Conservation (phyloP, 2,797 vertebrate genomes). For the Sciurus carolinensis region DNA sequence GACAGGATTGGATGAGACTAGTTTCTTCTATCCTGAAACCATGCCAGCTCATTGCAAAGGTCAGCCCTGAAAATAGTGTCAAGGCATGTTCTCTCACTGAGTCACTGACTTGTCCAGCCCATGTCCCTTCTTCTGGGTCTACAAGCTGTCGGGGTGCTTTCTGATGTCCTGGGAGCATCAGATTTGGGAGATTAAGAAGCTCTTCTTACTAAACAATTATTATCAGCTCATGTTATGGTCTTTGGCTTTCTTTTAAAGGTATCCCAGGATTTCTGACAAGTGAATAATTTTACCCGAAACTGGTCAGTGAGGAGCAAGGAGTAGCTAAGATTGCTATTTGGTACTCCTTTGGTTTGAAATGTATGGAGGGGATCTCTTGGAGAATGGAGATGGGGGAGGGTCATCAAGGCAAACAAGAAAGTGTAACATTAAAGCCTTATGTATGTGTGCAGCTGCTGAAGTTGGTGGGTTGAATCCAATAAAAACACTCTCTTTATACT, state of each 20-base stretch:
- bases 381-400: not conserved
- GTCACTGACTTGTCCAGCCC: not conserved
- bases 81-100: not conserved
- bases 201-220: not conserved
- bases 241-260: conserved; percentile 1
- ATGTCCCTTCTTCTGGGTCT: not conserved
- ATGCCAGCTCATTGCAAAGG: not conserved
- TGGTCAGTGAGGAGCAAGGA: not conserved
- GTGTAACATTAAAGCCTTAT: too few relatives aligned
- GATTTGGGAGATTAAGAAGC: not conserved
- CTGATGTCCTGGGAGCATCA: not conserved
- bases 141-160: not conserved
- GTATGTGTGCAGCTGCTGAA: too few relatives aligned
- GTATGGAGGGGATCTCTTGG: not conserved
- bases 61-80: not conserved
- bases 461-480: too few relatives aligned
- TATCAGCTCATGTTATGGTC: not conserved
- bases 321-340: not conserved
- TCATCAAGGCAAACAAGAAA: not conserved
- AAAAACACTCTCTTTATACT: too few relatives aligned
- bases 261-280: not conserved
- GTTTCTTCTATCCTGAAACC: not conserved
- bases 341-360: not conserved
- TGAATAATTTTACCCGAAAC: not conserved
- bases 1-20: not conserved